Base-by-base conservation (phyloP, 2,797 vertebrate species). In the Melanotaenia pygmaea region DNA sequence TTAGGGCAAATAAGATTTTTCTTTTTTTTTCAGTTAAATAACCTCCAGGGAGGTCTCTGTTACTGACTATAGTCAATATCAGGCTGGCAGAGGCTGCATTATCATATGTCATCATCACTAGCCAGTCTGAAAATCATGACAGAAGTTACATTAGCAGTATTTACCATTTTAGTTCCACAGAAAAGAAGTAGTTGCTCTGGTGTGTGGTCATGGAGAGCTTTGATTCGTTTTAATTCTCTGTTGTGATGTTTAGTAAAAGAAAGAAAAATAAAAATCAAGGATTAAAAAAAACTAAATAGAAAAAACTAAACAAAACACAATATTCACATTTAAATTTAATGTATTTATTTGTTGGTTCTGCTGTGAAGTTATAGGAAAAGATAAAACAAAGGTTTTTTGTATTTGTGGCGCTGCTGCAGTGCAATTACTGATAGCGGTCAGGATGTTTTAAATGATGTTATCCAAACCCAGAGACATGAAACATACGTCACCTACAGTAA, bases 1-100 rank as follows among this genome's bases (percentile, higher is more conserved):
- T 61, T 43, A 30, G 65, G 73, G 58, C 68, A 28, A 64, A 77
- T 67, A 67, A 63, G 24, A 37, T n/a, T 47, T 67, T 68, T 73
- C 30, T n/a, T 77, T 8, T 56, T 56, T 56, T 16, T 7, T 47
- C 13, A 56, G 4, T 30, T 51, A 73, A 20, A 12, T 22, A 8
- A 63, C 14, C 67, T 72, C 72, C 69, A 58, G 82, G 60, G 67
- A 86, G 68, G 75, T 59, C 76, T 70, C 59, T 60, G 76, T 85
- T 83, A 80, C 74, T 28, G 40, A 53, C 67, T 61, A 60, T 61
- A 78, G 81, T 87, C 54, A 56, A 77, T 85, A 81, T 47, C 30
- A 37, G 59, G 64, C 79, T 68, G 66, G 70, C 70, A 72, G 62
- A 59, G 70, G 14, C 50, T 51, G 53, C 64, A 79, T 74, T 64